phyloP scores from a whole-genome alignment of 2,113 vertebrate genomes.

The Rissa tridactyla region DNA sequence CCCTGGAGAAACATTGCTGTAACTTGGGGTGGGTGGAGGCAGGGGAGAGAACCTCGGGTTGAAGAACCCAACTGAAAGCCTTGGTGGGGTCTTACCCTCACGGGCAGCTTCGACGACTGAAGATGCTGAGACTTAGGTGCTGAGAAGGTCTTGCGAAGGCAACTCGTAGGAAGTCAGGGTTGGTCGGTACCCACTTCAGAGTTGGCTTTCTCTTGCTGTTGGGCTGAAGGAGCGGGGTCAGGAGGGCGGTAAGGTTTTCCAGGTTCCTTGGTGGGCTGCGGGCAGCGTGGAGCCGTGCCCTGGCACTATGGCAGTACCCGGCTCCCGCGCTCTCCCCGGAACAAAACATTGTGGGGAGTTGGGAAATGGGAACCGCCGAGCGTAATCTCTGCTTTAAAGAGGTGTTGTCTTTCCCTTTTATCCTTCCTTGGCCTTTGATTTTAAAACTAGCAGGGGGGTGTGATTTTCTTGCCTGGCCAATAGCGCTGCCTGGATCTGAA shows the following conservation, averaged over 20 bases:
- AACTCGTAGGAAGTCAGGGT: rapidly evolving
- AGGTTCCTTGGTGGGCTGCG: not conserved
- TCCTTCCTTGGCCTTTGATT: slow-evolving; percentile 51
- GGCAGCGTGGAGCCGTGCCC: not conserved
- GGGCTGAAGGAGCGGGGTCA: not conserved
- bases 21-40: not conserved
- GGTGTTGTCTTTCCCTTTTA: slow-evolving; percentile 55
- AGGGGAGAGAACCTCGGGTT: too few species aligned
- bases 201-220: not conserved
- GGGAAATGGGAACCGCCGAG: slow-evolving; percentile 25
- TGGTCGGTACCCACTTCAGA: not conserved
- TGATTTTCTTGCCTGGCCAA: slow-evolving; percentile 62
- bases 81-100: not conserved
- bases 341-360: slow-evolving; percentile 4
- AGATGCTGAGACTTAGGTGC: not conserved
- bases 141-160: not conserved
- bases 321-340: not conserved
- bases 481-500: slow-evolving; percentile 34
- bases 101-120: not conserved
- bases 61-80: not conserved
- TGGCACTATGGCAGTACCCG: rapidly evolving
- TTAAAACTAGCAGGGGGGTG: slow-evolving; percentile 61
- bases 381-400: slow-evolving; percentile 54
- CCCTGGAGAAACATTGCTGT: not conserved
- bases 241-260: rapidly evolving